Evolutionary conservation across 2,113 vertebrate species (phyloP), one percentile per base, ranked within the genome.

Genomic region (Nothoprocta pentlandii): DNA sequence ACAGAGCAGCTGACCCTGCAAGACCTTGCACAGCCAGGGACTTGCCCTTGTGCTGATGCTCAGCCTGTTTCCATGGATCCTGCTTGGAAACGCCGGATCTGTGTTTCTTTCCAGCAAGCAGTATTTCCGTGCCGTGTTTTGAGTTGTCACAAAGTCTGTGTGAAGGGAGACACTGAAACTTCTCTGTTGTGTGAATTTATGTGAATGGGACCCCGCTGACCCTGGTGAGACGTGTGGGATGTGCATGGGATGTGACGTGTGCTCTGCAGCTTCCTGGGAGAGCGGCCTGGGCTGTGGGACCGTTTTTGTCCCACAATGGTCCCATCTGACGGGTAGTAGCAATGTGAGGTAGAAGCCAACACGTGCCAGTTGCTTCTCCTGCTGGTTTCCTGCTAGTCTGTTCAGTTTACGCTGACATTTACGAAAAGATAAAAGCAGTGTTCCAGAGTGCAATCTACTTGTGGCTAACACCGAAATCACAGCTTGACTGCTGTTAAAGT

Each of bases 81-180:
- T 71, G 66, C 17, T 12, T 7, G 59, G n/a, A 28, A 0, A 0
- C n/a, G 3, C 11, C 32, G 69, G 47, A 19, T 70, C 76, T 32
- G 46, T 67, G 74, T 32, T 81, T 36, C 68, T 51, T 80, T 58
- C 25, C 79, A 64, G 70, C 69, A 46, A 1, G 2, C 62, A 36
- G 46, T 80, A 74, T 67, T 75, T 28, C 5, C 70, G 59, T 77
- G 64, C 17, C 56, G 17, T 6, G 0, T 49, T 36, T 62, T 32
- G 32, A 53, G 39, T 25, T 74, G 54, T 20, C 2, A 1, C 21
- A 4, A 44, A 58, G 6, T 13, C 17, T 1, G 1, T 49, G 39
- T 51, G 49, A 32, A 71, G 46, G 63, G 28, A 32, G 49, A 16
- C 39, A 44, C 76, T 82, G 73, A 32, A 75, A 12, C 5, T 3